Base-by-base conservation (phyloP, 2,888 invertebrate species). In the Taenaris catops region DNA sequence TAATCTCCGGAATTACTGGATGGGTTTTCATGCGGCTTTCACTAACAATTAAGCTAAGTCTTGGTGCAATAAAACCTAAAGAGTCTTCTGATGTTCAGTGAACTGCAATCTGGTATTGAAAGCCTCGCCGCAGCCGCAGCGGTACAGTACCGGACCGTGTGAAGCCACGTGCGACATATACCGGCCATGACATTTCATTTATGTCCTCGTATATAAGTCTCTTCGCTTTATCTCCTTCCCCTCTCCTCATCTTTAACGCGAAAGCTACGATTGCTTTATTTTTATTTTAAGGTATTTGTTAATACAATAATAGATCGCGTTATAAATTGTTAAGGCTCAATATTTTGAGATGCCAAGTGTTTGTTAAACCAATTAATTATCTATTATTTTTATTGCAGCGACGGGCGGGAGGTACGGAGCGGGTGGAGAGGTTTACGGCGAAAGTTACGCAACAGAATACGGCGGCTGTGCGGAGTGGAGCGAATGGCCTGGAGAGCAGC, bases 81-180 rank as follows among this genome's bases (percentile, higher is more conserved):
- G n/a, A n/a, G n/a, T n/a, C 34, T 71, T 68, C 59, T 92, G 91
- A 67, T 93, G 93, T 7, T 80, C 54, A 8, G 69, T 70, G 46
- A 92, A 83, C 27, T 63, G 66, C 2, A 88, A 69, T 39, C 88
- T 78, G 1, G 83, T 86, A 4, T 75, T 58, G 59, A 88, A 90
- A 16, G 67, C 59, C 14, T 66, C 63, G 5, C 67, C 62, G 53
- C 91, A 91, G 35, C 78, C 65, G 63, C 93, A 93, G 51, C 89
- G 89, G 60, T 89, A 92, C 31, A 76, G 71, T 7, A 90, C 87
- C 7, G 88, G 88, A 38, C 90, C 90, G 62, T 93, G 93, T 27
- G 81, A 83, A 24, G 88, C 87, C 35, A 89, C 76, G 56, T 91
- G 91, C 2, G 88, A 76, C 71, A 88, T 81, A 59, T 88, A 89